A percentile compares a stretch with the other conserved stretches of the same genome.
phyloP scores from a whole-genome alignment of 2,888 invertebrate genomes.

The Ormyrus nitidulus region DNA sequence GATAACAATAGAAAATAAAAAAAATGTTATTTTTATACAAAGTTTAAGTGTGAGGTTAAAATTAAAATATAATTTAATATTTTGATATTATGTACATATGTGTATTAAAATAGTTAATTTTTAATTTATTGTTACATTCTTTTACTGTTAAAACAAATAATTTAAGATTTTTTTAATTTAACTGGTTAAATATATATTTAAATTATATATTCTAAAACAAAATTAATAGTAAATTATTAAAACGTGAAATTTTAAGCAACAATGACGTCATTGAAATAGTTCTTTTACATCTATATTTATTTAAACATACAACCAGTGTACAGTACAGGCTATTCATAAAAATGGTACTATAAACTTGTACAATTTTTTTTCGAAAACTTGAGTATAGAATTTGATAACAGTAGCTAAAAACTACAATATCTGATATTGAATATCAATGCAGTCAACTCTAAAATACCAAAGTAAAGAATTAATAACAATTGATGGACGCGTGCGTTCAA shows the following conservation, averaged over 20 bases:
- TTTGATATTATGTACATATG: too few species aligned
- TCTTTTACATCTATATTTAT: constrained; percentile 36
- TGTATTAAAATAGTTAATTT: too few species aligned
- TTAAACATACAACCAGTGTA: constrained; percentile 48
- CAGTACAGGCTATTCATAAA: constrained; percentile 26
- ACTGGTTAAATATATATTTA: background rate
- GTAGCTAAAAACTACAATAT: constrained; percentile 19
- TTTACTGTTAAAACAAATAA: too few species aligned
- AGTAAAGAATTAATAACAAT: background rate
- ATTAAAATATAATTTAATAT: background rate
- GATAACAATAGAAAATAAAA: constrained; percentile 61
- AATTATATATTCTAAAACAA: constrained; percentile 23
- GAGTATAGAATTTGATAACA: constrained; percentile 42
- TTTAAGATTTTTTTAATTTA: too few species aligned
- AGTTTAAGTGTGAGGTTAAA: background rate
- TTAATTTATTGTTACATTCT: too few species aligned
- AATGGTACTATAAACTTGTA: constrained; percentile 43
- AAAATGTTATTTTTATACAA: constrained; percentile 44
- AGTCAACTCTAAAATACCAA: background rate
- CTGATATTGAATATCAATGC: constrained; percentile 26
- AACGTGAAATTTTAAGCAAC: background rate
- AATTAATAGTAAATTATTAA: constrained; percentile 11
- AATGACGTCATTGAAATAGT: background rate
- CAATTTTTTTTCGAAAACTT: constrained; percentile 24
- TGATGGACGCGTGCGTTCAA: constrained; percentile 1